Evolutionary conservation across 2,113 vertebrate species (phyloP).

Genomic region (Genyomyrus donnyi): DNA sequence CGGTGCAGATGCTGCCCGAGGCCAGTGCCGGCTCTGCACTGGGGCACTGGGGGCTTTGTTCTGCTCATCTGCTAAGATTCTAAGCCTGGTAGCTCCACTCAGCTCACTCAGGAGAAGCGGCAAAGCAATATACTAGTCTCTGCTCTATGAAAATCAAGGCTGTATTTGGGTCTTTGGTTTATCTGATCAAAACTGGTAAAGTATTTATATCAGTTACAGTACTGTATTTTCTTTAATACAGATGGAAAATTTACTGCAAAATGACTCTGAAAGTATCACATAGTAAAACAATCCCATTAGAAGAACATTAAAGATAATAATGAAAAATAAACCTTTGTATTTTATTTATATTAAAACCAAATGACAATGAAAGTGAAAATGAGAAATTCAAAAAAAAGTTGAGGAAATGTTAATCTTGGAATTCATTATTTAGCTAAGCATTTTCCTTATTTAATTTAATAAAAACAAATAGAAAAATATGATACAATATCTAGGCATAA

Average conservation of each 20-base stretch:
- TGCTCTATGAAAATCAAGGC: neutral
- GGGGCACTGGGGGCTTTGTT: conserved; percentile 47
- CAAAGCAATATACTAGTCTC: neutral
- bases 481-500: neutral
- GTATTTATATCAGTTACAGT: neutral
- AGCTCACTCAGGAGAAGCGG: conserved; percentile 11
- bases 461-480: neutral
- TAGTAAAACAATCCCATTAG: neutral
- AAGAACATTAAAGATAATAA: neutral
- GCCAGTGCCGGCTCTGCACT: conserved; percentile 13
- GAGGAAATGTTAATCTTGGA: neutral
- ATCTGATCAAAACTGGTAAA: neutral
- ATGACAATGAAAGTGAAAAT: neutral
- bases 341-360: neutral
- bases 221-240: neutral
- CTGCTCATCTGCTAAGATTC: conserved; percentile 38
- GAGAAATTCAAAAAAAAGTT: neutral
- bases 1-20: conserved; percentile 15
- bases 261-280: neutral
- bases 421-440: neutral
- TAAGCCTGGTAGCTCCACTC: neutral
- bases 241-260: neutral
- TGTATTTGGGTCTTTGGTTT: neutral
- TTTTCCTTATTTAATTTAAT: neutral
- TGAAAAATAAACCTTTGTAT: neutral